Base-by-base conservation (phyloP, 2,113 vertebrate genomes). In the Trochalopteron elliotii region DNA sequence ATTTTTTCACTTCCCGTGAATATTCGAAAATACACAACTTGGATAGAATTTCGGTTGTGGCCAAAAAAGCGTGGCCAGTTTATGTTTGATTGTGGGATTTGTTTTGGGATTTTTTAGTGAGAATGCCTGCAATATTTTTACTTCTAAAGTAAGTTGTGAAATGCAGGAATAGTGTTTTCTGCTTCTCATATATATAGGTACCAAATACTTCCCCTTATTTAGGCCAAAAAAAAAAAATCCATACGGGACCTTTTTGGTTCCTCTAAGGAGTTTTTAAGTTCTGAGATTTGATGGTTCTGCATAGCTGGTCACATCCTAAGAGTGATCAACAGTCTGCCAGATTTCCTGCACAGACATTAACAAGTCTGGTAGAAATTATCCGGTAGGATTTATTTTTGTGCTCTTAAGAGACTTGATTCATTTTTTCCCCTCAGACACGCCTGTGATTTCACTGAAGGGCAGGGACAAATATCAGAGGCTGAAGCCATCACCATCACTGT, bases 281-380 rank as follows among this genome's bases (percentile, higher is more conserved):
- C 63, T 53, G 82, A 47, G 59, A 42, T 70, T 79, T 76, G 67
- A 45, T 86, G 59, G 15, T 83, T 93, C 55, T 2, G 3, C 0
- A 0, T 92, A 57, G 59, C 44, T 65, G 63, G 35, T 94, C 59
- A 50, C 44, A 14, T 95, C 94, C 88, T 69, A 70, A 49, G 35
- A 57, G n/a, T n/a, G 79, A 86, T 93, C 83, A 88, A 50, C 94
- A 77, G 83, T 95, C 94, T 96, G 90, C 75, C 90, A 90, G 75
- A 77, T 97, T 96, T 97, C 95, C 94, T 95, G 94, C 71, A 77
- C 35, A 95, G 83, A 83, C 79, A 5, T 77, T 90, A 70, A 83
- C 55, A 57, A 55, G 80, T 85, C 39, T 69, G 71, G 55, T 92
- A 67, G 86, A 96, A 91, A 50, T 63, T 2, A 4, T 81, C 71